Evolutionary conservation across 23 tunicate species (phyloP).

Genomic region (Trididemnum nubilum): DNA sequence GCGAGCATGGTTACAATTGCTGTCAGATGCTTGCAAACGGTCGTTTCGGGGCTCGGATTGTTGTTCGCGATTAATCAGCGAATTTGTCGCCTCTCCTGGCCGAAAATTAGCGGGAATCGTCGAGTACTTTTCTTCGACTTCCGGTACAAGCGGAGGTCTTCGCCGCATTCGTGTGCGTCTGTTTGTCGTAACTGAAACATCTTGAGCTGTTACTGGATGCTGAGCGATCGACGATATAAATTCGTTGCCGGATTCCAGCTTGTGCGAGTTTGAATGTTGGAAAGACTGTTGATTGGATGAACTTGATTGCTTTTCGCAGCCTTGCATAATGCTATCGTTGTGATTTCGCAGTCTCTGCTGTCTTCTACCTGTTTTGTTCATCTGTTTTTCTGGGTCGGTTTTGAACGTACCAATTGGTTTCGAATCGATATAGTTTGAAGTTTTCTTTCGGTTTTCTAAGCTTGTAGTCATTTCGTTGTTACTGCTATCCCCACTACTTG

Average conservation of each 20-base stretch:
- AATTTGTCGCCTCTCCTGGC: slow-evolving; percentile 12
- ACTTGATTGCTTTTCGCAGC: not conserved
- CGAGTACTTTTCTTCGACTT: slow-evolving; percentile 47
- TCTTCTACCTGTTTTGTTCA: not conserved
- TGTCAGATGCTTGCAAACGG: not conserved
- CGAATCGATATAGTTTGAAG: not conserved
- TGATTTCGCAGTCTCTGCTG: not conserved
- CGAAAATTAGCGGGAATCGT: slow-evolving; percentile 64
- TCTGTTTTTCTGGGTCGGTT: not conserved
- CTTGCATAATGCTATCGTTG: not conserved
- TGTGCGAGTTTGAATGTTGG: not conserved
- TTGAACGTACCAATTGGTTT: not conserved
- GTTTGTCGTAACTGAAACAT: no score
- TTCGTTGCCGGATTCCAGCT: not conserved
- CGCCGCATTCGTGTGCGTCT: not conserved
- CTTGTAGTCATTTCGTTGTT: slow-evolving; percentile 2
- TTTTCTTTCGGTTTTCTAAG: not conserved
- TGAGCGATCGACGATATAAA: not conserved
- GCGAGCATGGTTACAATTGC: slow-evolving; percentile 7
- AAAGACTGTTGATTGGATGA: not conserved
- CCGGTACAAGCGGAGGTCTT: slow-evolving; percentile 3
- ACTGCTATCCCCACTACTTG: slow-evolving; percentile 20
- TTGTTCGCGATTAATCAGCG: not conserved
- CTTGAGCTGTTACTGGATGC: no score
- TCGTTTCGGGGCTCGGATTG: not conserved